phyloP scores from a whole-genome alignment of 1,140 invertebrate species.

The Heliconius melpomene region DNA sequence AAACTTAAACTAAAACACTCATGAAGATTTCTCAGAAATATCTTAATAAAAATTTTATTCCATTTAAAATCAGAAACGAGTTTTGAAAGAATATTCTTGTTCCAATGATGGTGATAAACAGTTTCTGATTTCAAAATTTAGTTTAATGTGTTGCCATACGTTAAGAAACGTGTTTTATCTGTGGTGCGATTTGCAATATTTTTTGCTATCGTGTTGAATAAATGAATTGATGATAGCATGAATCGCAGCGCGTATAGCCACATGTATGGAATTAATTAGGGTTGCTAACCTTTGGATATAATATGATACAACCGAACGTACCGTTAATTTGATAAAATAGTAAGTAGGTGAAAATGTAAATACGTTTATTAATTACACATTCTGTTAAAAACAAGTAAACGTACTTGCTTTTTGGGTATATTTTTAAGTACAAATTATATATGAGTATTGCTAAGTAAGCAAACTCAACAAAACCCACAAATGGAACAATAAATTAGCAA shows the following conservation, averaged over 20 bases:
- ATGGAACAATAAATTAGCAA: neutral
- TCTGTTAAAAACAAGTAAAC: too few species aligned
- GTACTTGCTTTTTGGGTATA: too few species aligned
- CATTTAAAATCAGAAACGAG: conserved; percentile 19
- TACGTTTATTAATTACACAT: too few species aligned
- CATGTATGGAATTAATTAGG: conserved; percentile 10
- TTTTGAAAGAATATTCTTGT: conserved; percentile 10
- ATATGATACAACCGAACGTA: neutral
- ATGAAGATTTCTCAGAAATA: neutral
- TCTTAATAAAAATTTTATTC: conserved; percentile 9
- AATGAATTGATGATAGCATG: conserved; percentile 13
- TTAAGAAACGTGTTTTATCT: conserved; percentile 15
- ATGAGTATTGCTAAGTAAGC: too few species aligned
- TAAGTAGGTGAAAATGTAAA: neutral
- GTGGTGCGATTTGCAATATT: conserved; percentile 11
- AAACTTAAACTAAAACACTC: conserved; percentile 11
- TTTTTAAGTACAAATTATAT: too few species aligned
- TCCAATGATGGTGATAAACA: conserved; percentile 1
- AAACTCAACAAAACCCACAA: too few species aligned
- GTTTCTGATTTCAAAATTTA: conserved; percentile 24
- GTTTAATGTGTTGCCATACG: conserved; percentile 15
- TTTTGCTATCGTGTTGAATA: conserved; percentile 13
- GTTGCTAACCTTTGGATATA: neutral
- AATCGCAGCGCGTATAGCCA: neutral
- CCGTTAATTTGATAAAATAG: neutral